These are phyloP conservation scores for Thunnus maccoyii DNA, from an alignment of 2,113 vertebrate genomes.

Conservation along the genomic window DNA sequence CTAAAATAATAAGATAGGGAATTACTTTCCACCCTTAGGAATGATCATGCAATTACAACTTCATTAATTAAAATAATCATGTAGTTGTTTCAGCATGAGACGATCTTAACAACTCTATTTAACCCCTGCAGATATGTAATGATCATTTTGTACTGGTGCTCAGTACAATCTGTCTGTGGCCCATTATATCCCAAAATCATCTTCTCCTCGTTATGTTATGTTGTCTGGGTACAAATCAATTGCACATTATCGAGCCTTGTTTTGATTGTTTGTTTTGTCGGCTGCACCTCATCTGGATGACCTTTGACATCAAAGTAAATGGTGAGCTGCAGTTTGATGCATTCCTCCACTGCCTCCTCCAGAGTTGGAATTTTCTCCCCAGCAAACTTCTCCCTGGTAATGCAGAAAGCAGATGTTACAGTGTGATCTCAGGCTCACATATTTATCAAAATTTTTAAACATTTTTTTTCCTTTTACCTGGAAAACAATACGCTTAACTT, in stretches of 20 bases:
- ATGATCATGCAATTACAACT: neutral
- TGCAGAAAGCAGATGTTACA: neutral
- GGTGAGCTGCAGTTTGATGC: conserved; percentile 87
- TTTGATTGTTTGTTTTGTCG: conserved; percentile 25
- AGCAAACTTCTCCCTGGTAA: conserved; percentile 87
- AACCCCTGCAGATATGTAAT: neutral
- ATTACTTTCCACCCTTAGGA: too few relatives aligned
- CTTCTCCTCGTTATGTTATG: conserved; percentile 7
- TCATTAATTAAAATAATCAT: too few relatives aligned
- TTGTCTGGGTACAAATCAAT: conserved; percentile 16
- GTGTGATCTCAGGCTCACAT: neutral
- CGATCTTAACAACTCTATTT: neutral
- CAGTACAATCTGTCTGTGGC: neutral
- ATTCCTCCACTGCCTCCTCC: conserved; percentile 92
- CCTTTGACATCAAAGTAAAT: conserved; percentile 99
- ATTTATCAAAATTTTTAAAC: neutral
- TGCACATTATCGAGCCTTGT: neutral
- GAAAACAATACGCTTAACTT: neutral
- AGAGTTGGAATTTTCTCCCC: conserved; percentile 94
- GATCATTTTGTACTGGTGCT: neutral
- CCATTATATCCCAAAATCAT: neutral
- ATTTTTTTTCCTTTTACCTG: neutral
- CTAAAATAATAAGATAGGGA: neutral
- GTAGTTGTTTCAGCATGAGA: neutral
- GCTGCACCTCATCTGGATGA: conserved; percentile 90